Conservation (phyloP, 2,797 vertebrate genomes). For the Triplophysa bombifrons region DNA sequence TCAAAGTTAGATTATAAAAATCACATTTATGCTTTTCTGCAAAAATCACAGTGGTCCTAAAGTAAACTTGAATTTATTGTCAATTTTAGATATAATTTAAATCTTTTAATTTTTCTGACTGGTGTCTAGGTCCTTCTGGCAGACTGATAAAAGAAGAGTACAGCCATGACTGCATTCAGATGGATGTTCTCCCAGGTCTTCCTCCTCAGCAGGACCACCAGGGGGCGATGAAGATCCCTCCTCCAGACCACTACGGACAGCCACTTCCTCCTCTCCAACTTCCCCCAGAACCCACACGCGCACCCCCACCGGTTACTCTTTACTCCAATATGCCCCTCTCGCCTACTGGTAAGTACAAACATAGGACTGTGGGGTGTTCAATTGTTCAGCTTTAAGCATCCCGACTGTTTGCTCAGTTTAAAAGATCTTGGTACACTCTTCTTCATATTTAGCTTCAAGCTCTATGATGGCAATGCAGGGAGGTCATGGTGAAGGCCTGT, state of each 20-base stretch:
- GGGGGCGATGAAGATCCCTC: slow-evolving; percentile 65
- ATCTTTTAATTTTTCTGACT: not conserved
- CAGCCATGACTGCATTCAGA: slow-evolving; percentile 77
- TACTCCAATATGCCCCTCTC: slow-evolving; percentile 74
- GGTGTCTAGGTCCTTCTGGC: slow-evolving; percentile 56
- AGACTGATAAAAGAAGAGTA: slow-evolving; percentile 81
- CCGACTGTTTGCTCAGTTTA: not conserved
- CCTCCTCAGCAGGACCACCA: slow-evolving; percentile 69
- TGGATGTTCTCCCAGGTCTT: slow-evolving; percentile 75
- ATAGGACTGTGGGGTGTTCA: not conserved
- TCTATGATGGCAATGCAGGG: slow-evolving; percentile 70
- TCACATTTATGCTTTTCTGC: not conserved
- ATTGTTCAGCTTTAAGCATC: not conserved
- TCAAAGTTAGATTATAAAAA: no score
- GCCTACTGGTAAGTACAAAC: slow-evolving; percentile 66
- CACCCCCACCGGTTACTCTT: slow-evolving; percentile 65
- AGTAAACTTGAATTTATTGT: not conserved
- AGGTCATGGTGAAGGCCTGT: slow-evolving; percentile 63
- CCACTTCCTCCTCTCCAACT: slow-evolving; percentile 68
- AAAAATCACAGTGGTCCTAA: not conserved
- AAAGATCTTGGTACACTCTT: not conserved
- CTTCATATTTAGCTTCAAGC: slow-evolving; percentile 57
- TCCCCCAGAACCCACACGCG: slow-evolving; percentile 63
- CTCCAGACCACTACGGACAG: slow-evolving; percentile 68
- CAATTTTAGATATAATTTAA: not conserved